phyloP scores from a whole-genome alignment of 2,888 invertebrate genomes.

The Acronicta psi region DNA sequence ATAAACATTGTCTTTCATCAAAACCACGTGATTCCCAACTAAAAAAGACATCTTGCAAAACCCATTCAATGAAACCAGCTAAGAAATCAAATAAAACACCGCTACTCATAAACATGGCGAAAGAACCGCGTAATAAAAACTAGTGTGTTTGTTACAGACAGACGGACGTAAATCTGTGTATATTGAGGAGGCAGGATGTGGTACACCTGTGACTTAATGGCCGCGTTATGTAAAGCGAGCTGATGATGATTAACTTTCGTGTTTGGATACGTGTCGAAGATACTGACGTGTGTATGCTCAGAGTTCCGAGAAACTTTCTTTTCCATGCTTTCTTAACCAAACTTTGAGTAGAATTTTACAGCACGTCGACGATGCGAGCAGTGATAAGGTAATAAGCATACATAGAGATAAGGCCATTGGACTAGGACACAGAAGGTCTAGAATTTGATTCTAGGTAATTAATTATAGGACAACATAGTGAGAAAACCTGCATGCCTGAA shows the following conservation, averaged over 20 bases:
- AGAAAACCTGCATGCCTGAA: too few relatives aligned
- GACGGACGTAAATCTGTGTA: conserved; percentile 41
- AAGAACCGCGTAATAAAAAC: conserved; percentile 45
- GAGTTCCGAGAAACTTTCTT: neutral
- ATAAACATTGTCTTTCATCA: neutral
- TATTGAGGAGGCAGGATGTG: conserved; percentile 31
- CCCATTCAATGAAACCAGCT: conserved; percentile 29
- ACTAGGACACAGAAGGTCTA: too few relatives aligned
- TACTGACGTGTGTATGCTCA: neutral
- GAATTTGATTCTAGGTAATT: too few relatives aligned
- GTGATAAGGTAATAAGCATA: too few relatives aligned
- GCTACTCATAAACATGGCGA: conserved; percentile 29
- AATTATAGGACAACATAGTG: too few relatives aligned
- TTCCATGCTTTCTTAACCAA: too few relatives aligned
- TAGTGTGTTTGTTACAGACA: conserved; percentile 29
- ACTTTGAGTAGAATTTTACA: too few relatives aligned
- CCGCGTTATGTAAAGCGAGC: conserved; percentile 17
- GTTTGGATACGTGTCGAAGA: conserved; percentile 10
- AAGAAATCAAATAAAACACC: conserved; percentile 39
- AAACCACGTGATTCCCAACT: conserved; percentile 28
- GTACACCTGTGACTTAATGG: conserved; percentile 36
- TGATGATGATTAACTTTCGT: conserved; percentile 20
- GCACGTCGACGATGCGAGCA: too few relatives aligned
- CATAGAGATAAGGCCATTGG: too few relatives aligned
- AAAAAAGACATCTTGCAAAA: conserved; percentile 26